Base-by-base conservation (phyloP, 2,888 invertebrate genomes). In the Gisinianus flammeolus region DNA sequence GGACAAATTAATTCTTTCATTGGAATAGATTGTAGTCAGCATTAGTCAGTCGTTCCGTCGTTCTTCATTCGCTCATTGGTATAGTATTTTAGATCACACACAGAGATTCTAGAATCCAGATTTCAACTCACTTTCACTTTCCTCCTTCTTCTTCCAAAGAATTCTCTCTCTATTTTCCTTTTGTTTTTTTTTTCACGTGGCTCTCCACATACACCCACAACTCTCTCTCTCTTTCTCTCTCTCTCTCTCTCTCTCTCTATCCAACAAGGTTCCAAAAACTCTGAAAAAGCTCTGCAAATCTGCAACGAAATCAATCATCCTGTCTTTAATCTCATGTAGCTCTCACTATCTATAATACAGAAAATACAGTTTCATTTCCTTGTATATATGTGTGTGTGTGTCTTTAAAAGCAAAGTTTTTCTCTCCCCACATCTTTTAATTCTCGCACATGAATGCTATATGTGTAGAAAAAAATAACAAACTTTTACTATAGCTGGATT, bases 251-350 rank as follows among this genome's bases (percentile, higher is more conserved):
- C n/a, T n/a, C n/a, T n/a, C n/a, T n/a, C n/a, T n/a, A n/a, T n/a
- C n/a, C n/a, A n/a, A n/a, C n/a, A n/a, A n/a, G n/a, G n/a, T n/a
- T n/a, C n/a, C n/a, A n/a, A n/a, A n/a, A n/a, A n/a, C n/a, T n/a
- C n/a, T n/a, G n/a, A n/a, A n/a, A n/a, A n/a, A n/a, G n/a, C n/a
- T 12, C 44, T 67, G 16, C 33, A 73, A 73, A 73, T 62, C 56
- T 73, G 73, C 56, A 52, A 73, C 22, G 73, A 62, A 73, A 73
- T 73, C 73, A 73, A 73, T 73, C 73, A 73, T 73, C 62, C 73
- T 73, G 73, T 73, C 73, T 73, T 52, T 62, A 30, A 22, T 30
- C 56, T 35, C 19, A 30, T 66, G 24, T 66, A 30, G 26, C 26
- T 30, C 28, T 28, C 31, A 66, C 30, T 30, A 66, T 66, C 66